These are phyloP conservation scores for Poecile atricapillus DNA, from an alignment of 2,113 vertebrate genomes.

Conservation along the genomic window DNA sequence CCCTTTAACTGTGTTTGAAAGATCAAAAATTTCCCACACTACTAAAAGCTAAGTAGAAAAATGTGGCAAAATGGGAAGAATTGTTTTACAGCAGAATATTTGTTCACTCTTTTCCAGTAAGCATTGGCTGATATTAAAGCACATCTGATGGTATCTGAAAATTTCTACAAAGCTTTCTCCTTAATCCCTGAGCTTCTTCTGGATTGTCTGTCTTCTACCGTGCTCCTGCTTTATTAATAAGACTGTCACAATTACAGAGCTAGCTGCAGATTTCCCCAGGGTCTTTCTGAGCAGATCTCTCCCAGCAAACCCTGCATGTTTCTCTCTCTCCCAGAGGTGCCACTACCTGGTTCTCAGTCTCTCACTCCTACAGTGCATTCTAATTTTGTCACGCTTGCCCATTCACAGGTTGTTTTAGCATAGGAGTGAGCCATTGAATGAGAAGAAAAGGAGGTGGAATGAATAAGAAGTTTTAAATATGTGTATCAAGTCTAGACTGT, in stretches of 20 bases:
- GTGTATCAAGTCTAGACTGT: not conserved
- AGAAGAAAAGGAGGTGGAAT: not conserved
- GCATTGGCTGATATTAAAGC: not conserved
- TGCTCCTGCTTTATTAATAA: slow-evolving; percentile 22
- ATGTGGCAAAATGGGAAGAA: not conserved
- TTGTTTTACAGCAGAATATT: not conserved
- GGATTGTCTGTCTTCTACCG: not conserved
- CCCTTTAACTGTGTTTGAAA: not conserved
- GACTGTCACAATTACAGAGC: not conserved
- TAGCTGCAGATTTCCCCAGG: not conserved
- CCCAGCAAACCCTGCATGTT: not conserved
- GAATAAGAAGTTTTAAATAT: not conserved
- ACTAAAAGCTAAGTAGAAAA: not conserved
- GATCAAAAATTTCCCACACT: not conserved
- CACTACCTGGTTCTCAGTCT: not conserved
- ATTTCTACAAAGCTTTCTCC: slow-evolving; percentile 22
- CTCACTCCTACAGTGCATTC: not conserved
- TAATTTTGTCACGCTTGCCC: not conserved
- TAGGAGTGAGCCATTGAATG: not conserved
- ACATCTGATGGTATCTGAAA: slow-evolving; percentile 2
- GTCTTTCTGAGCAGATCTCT: not conserved
- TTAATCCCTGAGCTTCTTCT: slow-evolving; percentile 15
- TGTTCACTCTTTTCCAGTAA: not conserved
- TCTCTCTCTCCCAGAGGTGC: not conserved
- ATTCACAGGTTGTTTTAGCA: not conserved